Evolutionary conservation across 64 coral and sea anemone species (phyloP).

Genomic region (Montipora sp.): DNA sequence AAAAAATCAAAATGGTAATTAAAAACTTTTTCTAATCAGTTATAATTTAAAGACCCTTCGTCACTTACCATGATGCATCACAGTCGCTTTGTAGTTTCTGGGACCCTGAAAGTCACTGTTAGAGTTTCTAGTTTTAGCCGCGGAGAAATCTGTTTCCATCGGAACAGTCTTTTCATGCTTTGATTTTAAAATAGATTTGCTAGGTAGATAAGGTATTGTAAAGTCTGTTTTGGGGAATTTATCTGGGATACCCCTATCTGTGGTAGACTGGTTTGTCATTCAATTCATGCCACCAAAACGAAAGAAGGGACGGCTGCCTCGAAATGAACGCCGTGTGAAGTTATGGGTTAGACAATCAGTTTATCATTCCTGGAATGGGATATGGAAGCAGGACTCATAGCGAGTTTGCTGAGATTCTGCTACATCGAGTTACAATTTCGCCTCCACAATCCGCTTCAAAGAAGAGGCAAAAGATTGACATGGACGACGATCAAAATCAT

Average conservation of each 20-base stretch:
- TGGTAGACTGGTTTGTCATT: background rate
- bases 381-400: background rate
- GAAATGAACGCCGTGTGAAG: background rate
- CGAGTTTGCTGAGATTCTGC: background rate
- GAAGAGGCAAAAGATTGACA: background rate
- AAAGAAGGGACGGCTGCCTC: background rate
- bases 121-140: background rate
- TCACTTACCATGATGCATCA: background rate
- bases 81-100: background rate
- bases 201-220: background rate
- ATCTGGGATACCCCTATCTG: background rate
- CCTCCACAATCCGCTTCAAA: background rate
- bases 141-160: background rate
- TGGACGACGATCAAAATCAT: background rate
- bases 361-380: background rate
- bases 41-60: background rate
- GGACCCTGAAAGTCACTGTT: too few relatives aligned
- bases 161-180: background rate
- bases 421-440: background rate
- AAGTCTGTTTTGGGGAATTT: background rate
- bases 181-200: background rate
- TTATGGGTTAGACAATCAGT: background rate
- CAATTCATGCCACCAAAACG: background rate
- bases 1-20: too few relatives aligned
- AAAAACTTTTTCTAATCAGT: too few relatives aligned